These are phyloP conservation scores for Eristalis tenax DNA, from an alignment of 2,888 invertebrate species.

Conservation along the genomic window DNA sequence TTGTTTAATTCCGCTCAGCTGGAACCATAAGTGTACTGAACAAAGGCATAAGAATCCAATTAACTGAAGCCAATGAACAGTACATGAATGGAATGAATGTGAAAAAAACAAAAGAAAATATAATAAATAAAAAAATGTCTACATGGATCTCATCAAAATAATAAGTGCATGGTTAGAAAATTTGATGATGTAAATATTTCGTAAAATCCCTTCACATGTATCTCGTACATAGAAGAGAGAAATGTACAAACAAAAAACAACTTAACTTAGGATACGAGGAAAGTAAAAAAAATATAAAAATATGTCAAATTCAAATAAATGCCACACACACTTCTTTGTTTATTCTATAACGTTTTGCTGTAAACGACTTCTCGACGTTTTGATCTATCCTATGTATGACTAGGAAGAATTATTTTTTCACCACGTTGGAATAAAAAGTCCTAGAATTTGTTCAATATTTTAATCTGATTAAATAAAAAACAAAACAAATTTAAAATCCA, in stretches of 20 bases:
- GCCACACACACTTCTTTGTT: conserved; percentile 31
- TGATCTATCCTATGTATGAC: not conserved
- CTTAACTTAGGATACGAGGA: not conserved
- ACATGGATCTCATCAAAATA: conserved; percentile 80
- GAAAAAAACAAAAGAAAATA: conserved; percentile 53
- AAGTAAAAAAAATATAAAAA: not conserved
- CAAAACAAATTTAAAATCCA: not conserved
- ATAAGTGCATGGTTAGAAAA: conserved; percentile 65
- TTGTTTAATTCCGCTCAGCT: not conserved
- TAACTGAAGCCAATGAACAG: conserved; percentile 20
- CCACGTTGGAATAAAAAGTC: not conserved
- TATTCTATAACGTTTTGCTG: conserved; percentile 74
- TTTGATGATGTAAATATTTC: conserved; percentile 44
- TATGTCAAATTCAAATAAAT: conserved; percentile 31
- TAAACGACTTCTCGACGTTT: not conserved
- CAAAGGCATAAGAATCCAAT: conserved; percentile 7
- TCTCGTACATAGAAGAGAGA: conserved; percentile 8
- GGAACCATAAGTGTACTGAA: not conserved
- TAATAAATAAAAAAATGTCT: conserved; percentile 77
- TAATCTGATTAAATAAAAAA: not conserved
- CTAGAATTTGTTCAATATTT: too few relatives aligned
- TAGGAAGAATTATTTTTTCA: not conserved
- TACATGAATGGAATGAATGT: conserved; percentile 74
- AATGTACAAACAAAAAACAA: conserved; percentile 21
- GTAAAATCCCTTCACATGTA: conserved; percentile 2